Evolutionary conservation across 2,797 vertebrate genomes (phyloP).

Genomic region (Novumbra hubbsi): DNA sequence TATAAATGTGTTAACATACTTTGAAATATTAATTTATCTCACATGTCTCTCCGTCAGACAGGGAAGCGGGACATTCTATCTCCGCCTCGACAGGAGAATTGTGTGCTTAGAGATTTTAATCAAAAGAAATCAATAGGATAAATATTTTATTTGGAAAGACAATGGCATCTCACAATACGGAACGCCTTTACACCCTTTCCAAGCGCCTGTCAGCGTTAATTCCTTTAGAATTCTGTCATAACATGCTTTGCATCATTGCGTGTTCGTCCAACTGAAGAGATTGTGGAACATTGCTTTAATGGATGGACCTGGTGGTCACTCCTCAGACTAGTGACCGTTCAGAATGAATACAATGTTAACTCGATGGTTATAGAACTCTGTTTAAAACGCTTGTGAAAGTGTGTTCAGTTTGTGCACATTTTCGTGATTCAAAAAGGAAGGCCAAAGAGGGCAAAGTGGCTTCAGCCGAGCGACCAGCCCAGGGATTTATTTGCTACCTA

Average conservation of each 20-base stretch:
- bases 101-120: conserved; percentile 58
- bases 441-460: too few species aligned
- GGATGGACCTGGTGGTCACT: not conserved
- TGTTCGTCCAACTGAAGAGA: conserved; percentile 24
- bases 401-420: too few species aligned
- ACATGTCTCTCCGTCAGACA: conserved; percentile 51
- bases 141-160: conserved; percentile 66
- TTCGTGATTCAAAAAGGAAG: too few species aligned
- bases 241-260: not conserved
- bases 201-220: conserved; percentile 63
- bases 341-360: too few species aligned
- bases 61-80: conserved; percentile 30
- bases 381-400: too few species aligned
- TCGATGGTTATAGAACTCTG: too few species aligned
- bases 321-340: too few species aligned
- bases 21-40: conserved; percentile 67
- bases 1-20: conserved; percentile 62
- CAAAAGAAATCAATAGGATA: conserved; percentile 69
- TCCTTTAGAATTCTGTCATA: conserved; percentile 44
- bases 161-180: conserved; percentile 25
- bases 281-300: not conserved
- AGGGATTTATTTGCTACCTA: too few species aligned
- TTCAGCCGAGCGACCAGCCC: too few species aligned
- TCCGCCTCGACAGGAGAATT: conserved; percentile 35
- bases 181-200: conserved; percentile 49